Evolutionary conservation across 2,113 vertebrate species (phyloP), one percentile per base, ranked within the genome.

Genomic region (Merops nubicus): DNA sequence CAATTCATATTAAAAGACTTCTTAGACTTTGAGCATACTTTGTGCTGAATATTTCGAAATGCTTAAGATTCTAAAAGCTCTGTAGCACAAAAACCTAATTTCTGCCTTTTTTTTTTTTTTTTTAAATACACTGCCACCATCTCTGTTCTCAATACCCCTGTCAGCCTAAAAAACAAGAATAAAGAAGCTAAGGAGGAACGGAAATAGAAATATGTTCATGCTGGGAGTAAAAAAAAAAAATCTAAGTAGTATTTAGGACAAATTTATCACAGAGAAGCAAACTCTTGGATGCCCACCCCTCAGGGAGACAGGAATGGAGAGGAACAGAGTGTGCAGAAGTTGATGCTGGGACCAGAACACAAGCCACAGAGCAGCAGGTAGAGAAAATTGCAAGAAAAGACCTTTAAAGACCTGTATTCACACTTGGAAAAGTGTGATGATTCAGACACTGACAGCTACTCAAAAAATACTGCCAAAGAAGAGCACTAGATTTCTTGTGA

Each of bases 401-500:
- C 47, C 78, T 88, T 76, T 50, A 77, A 93, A 90, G 38, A 81
- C 51, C 43, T 87, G 43, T 88, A 50, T 85, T 91, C 81, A 81
- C 88, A 91, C 88, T 75, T 85, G 33, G 42, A 57, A 40, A 91
- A 92, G 42, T 68, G 93, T 74, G 89, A 89, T 79, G 80, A 88
- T 83, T 96, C 76, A 92, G 91, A 65, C 51, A 51, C 51, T 67
- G 88, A 91, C 86, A 96, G 72, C 31, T 54, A 82, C 67, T 90
- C 85, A 83, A 93, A 96, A 90, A 38, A 88, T 42, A 81, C 78
- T 47, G 83, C 83, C 78, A 51, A 74, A 88, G 59, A 85, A 68
- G 29, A 63, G 45, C 7, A 4, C 34, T 26, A 54, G 42, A 59
- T 78, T 76, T 59, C 76, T 78, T 51, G 28, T 31, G 86, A 84